These are phyloP conservation scores for Trisateles emortualis DNA, from an alignment of 2,888 invertebrate species.

Conservation along the genomic window DNA sequence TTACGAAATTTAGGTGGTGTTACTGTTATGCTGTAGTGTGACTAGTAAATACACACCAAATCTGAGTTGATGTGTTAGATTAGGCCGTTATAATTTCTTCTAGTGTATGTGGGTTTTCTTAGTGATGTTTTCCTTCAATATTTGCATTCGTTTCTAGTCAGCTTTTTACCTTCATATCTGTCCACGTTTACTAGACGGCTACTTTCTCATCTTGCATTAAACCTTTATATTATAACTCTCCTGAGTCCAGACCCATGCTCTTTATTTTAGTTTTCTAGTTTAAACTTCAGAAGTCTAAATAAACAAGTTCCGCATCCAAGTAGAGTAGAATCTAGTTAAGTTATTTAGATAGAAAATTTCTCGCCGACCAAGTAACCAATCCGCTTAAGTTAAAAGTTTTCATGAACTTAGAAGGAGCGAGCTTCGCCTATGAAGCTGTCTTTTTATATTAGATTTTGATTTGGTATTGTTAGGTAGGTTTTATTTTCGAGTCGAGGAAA, in stretches of 20 bases:
- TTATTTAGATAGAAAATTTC: conserved; percentile 30
- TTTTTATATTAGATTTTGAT: conserved; percentile 42
- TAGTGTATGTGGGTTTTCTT: too few species aligned
- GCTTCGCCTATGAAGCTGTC: conserved; percentile 14
- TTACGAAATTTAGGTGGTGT: neutral
- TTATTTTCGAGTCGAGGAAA: conserved; percentile 5
- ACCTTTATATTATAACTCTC: too few species aligned
- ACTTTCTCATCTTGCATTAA: too few species aligned
- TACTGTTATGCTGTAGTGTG: neutral
- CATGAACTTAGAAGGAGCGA: conserved; percentile 20
- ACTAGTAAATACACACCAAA: neutral
- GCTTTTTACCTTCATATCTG: too few species aligned
- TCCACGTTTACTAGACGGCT: too few species aligned
- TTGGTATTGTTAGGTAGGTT: too few species aligned
- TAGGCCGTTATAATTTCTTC: too few species aligned
- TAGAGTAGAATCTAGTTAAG: conserved; percentile 21
- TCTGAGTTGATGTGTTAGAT: too few species aligned
- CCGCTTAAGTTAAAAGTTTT: conserved; percentile 38
- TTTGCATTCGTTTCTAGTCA: too few species aligned
- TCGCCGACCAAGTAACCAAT: conserved; percentile 29
- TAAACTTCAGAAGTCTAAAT: conserved; percentile 5
- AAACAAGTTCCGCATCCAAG: conserved; percentile 16
- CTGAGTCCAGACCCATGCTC: neutral
- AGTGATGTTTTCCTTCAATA: too few species aligned
- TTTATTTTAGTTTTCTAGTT: neutral